Evolutionary conservation across 1,140 invertebrate species (phyloP), one percentile per base, ranked within the genome.

Genomic region (Chionoecetes opilio): DNA sequence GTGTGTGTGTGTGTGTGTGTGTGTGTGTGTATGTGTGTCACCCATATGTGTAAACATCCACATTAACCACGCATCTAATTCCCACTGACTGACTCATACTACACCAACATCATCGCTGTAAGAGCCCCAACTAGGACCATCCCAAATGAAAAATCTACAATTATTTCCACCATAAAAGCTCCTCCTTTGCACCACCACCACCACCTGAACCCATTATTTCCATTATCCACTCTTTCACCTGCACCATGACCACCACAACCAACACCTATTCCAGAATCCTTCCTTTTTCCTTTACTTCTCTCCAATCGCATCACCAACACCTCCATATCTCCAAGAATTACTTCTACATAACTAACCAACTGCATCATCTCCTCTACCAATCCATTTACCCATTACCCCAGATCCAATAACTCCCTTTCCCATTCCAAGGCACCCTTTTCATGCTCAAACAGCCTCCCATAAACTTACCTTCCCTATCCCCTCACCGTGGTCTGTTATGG

Each of bases 401-500:
- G n/a, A n/a, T n/a, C n/a, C n/a, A n/a, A n/a, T n/a, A 26, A 1
- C 37, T 37, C 21, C 37, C 37, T 26, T 6, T 38, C 37, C 85
- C 14, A 37, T 87, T 87, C 37, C 85, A 37, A 21, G 21, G 8
- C 85, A 37, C 2, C 11, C 21, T n/a, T 3, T 38, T 87, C 85
- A 37, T 38, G 14, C 17, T 31, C 85, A 17, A 21, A 21, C 85
- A 26, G 34, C 32, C 85, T 26, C 85, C 85, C n/a, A 35, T 38
- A 87, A 37, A 35, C 85, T 38, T 37, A 29, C 85, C 37, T 38
- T 87, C 34, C 85, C 32, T 32, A 34, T 38, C 29, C 32, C 84
- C 85, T 9, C 21, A 3, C 17, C 85, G 29, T 35, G 34, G 85
- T 35, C 37, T 87, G 85, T 87, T 87, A 87, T 87, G 85, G 85